Base-by-base conservation (phyloP, 2,797 vertebrate species). In the Alcedo atthis region DNA sequence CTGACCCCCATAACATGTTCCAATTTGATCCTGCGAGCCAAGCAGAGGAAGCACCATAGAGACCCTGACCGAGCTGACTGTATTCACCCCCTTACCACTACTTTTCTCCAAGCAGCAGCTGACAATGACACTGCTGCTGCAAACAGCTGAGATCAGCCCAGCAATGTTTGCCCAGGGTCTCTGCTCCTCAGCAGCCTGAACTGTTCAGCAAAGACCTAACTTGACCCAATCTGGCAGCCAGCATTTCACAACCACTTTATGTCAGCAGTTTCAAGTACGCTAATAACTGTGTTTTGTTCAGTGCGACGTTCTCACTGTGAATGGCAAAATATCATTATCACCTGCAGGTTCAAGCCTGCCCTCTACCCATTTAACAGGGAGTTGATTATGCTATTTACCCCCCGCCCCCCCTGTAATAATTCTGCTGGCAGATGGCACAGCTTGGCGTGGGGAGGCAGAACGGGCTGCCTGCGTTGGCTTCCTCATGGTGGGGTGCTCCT, bases 261-360 rank as follows among this genome's bases (percentile, higher is more conserved):
- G 93, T 95, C 96, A 95, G 96, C 94, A 93, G 76, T 96, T 96
- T 93, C 92, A 94, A 89, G 92, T 40, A 63, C 86, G 33, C 76
- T 96, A 94, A 94, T 94, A 95, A 94, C 81, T 81, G 5, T 90
- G 94, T 94, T 96, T 94, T 94, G 90, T 93, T 95, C 81, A 0
- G 40, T 63, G 96, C 21, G 51, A 82, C 94, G 95, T 94, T 95
- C 95, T 96, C 95, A 69, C 90, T 59, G 86, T 32, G 86, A 90
- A 89, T 0, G 35, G 93, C 90, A 92, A 96, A 96, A 94, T 93
- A 94, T 75, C 93, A 95, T 95, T 90, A 95, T 93, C 95, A 93
- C 84, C 95, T 95, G 93, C 96, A 95, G 90, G 96, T 92, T 95
- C 90, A 89, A 94, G 93, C 95, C 88, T 95, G 96, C 93, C 92